Evolutionary conservation across 2,888 invertebrate genomes (phyloP).

Genomic region (Tholera decimalis): DNA sequence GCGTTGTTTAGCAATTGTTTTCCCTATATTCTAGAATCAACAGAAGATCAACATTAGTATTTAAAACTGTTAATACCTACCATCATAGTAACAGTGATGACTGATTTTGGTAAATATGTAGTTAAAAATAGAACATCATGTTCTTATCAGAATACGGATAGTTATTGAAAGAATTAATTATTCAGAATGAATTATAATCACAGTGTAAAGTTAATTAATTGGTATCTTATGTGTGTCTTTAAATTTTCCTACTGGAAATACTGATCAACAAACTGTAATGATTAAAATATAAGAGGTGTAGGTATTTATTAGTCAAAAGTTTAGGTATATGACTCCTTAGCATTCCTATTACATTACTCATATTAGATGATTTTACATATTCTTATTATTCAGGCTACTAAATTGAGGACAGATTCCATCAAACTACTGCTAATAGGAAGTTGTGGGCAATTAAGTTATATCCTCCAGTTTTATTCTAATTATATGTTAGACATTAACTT

Average conservation of each 20-base stretch:
- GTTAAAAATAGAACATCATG: neutral
- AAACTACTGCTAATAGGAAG: conserved; percentile 30
- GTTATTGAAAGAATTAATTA: neutral
- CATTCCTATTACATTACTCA: conserved; percentile 11
- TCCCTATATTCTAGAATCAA: too few relatives aligned
- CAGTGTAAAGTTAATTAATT: conserved; percentile 4
- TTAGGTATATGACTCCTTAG: conserved; percentile 10
- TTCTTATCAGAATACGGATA: conserved; percentile 26
- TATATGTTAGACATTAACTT: conserved; percentile 18
- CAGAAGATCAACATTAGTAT: too few relatives aligned
- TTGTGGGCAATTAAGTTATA: conserved; percentile 20
- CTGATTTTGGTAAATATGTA: neutral
- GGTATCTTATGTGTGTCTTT: conserved; percentile 18
- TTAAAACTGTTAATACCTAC: too few relatives aligned
- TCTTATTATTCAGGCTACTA: conserved; percentile 9
- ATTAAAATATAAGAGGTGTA: conserved; percentile 7
- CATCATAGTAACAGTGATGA: too few relatives aligned
- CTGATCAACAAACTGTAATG: conserved; percentile 14
- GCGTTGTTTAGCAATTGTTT: too few relatives aligned
- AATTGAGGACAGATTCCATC: conserved; percentile 15
- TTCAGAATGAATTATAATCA: neutral
- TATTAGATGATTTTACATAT: conserved; percentile 1
- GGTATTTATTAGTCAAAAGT: conserved; percentile 26
- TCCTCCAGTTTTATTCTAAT: conserved; percentile 24
- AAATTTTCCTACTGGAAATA: conserved; percentile 11